Evolutionary conservation across 2,888 invertebrate species (phyloP), one percentile per base, ranked within the genome.

Genomic region (Macrophya alboannulata): DNA sequence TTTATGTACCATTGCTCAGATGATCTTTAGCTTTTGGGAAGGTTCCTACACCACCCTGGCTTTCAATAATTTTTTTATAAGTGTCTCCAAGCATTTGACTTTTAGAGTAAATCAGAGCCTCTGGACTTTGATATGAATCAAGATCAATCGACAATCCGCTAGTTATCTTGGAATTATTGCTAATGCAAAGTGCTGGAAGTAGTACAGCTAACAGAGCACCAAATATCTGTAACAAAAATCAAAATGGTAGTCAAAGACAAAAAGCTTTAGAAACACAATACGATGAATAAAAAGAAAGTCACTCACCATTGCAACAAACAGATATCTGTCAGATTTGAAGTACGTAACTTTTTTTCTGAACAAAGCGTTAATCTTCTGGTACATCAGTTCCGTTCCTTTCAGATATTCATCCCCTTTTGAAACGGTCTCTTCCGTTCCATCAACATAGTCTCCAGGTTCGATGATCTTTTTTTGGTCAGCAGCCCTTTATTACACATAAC

Each of bases 291-390:
- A 43, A 40, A 43, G 12, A 4, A 62, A 21, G 40, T 25, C 25
- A 83, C 83, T 31, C 45, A 83, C 83, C n/a, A 83, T 65, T 83
- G 48, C n/a, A 6, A 51, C 0, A 48, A 65, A 48, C 83, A 68
- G 89, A 51, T 89, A 83, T 59, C 90, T 87, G 89, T 93, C 93
- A 86, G 92, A 92, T 1, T 86, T 87, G 0, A 92, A 90, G 81
- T 92, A 94, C 1, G 90, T 87, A 0, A 91, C 74, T 89, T 94
- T 94, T 88, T 94, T 94, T 2, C 87, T 84, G 5, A 94, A 86
- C 40, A 94, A 89, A 21, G 93, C 94, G n/a, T 84, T 87, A 81
- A 92, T 90, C 68, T 90, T 90, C 89, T 94, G 94, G 10, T 89
- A 85, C 3, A 86, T 87, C 40, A 94, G 89, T n/a, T 87, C 59